These are phyloP conservation scores for Bombycilla garrulus DNA, from an alignment of 2,113 vertebrate genomes.

Conservation along the genomic window DNA sequence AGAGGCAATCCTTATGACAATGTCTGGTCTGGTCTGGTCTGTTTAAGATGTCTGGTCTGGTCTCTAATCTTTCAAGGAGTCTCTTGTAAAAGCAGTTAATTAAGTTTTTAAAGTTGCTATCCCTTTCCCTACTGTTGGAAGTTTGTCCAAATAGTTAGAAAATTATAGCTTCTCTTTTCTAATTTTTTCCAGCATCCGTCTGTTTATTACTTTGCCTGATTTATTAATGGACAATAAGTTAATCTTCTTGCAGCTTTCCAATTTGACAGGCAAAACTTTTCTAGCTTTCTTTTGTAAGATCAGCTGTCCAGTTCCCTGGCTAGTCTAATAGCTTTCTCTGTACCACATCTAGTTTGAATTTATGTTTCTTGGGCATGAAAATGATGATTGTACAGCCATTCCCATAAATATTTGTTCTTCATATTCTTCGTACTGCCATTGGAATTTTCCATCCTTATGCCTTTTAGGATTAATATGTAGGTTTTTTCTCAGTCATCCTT, in stretches of 20 bases:
- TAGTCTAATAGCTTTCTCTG: neutral
- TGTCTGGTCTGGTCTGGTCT: neutral
- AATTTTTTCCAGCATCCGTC: neutral
- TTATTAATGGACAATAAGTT: neutral
- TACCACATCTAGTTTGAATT: neutral
- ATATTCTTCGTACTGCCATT: neutral
- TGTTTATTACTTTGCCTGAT: neutral
- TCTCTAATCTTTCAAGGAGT: neutral
- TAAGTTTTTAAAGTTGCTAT: neutral
- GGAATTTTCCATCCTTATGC: neutral
- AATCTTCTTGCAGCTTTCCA: neutral
- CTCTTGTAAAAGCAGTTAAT: neutral
- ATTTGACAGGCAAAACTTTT: neutral
- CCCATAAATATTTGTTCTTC: neutral
- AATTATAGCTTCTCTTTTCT: neutral
- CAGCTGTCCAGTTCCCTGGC: neutral
- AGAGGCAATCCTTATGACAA: neutral
- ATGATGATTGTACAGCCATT: neutral
- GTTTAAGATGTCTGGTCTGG: neutral
- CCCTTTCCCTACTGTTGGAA: neutral
- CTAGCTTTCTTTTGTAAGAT: neutral
- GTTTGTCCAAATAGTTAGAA: neutral
- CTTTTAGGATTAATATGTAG: neutral
- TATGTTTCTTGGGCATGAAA: neutral
- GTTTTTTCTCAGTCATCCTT: neutral